A percentile compares a stretch with the other conserved stretches of the same genome.
Conservation (phyloP, 2,888 invertebrate species). For the Ectropis crepuscularia region DNA sequence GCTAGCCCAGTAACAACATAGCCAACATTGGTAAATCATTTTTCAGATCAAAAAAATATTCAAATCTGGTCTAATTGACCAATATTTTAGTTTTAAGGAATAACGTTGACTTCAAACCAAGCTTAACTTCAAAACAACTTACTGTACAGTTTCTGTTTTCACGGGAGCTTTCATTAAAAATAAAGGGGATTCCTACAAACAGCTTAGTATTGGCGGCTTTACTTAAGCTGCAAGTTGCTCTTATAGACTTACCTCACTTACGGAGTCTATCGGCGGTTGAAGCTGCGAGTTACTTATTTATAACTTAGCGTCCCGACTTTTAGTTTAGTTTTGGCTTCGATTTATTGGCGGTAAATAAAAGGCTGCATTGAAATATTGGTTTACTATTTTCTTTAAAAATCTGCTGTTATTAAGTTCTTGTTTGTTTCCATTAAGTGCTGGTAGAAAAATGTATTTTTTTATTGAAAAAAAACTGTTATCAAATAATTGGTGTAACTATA, state of each 20-base stretch:
- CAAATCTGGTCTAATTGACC: no score
- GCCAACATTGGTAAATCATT: no score
- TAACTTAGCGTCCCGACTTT: conserved; percentile 31
- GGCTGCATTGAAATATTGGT: background rate
- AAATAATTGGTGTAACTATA: no score
- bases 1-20: no score
- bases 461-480: no score
- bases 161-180: conserved; percentile 56
- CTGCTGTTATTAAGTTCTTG: background rate
- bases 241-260: conserved; percentile 54
- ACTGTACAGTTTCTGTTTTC: conserved; percentile 27
- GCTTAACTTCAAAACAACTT: conserved; percentile 23
- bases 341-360: background rate
- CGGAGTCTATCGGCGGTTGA: conserved; percentile 40
- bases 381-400: background rate
- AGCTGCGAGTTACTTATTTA: conserved; percentile 36
- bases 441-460: no score
- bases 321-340: conserved; percentile 16
- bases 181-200: conserved; percentile 48
- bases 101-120: conserved; percentile 14
- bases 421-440: background rate
- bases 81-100: background rate
- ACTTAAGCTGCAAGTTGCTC: conserved; percentile 53
- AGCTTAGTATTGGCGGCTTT: conserved; percentile 52
- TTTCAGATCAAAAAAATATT: no score